Base-by-base conservation (phyloP, 2,797 vertebrate genomes). In the Tapirus indicus region DNA sequence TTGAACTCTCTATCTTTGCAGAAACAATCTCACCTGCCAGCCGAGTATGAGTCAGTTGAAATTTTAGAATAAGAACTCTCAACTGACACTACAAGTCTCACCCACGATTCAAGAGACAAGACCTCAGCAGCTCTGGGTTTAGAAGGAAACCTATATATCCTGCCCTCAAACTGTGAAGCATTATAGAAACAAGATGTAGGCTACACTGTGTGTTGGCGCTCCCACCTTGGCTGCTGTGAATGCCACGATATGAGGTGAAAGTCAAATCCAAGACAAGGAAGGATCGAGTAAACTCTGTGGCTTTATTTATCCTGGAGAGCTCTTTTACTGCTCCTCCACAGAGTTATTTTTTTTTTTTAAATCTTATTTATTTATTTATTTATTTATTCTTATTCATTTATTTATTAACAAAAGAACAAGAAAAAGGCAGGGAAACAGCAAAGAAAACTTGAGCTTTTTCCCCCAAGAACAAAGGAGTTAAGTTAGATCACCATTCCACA, bases 11-110 rank as follows among this genome's bases (percentile, higher is more conserved):
- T 66, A 32, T 62, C 92, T 97, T 69, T 91, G 88, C 91, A 97
- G 87, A 98, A 97, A 97, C 75, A 75, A 92, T 97, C 97, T 98
- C 91, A 84, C 91, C 93, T 97, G 44, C 88, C 68, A 94, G 94
- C 95, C 25, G 60, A 97, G 95, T 85, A 75, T 68, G 83, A 97
- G 93, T 96, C 95, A 96, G 94, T 49, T 72, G 80, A 97, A 97
- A 96, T 84, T 88, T 47, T 95, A 96, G 95, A 97, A 97, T 83
- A 97, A 96, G 93, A 98, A 95, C 88, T 93, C 94, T 97, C 96
- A 97, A 98, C 92, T 97, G 80, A 74, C 13, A 95, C 92, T 95
- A 89, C 13, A 85, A 62, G 52, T 96, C 71, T 98, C 92, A 29
- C 0, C 17, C 78, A 62, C 23, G 69, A 91, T 75, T 95, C 62